Evolutionary conservation across 30 jellyfish, hydroid and myxozoan species (phyloP).

Genomic region (Sanderia malayensis): DNA sequence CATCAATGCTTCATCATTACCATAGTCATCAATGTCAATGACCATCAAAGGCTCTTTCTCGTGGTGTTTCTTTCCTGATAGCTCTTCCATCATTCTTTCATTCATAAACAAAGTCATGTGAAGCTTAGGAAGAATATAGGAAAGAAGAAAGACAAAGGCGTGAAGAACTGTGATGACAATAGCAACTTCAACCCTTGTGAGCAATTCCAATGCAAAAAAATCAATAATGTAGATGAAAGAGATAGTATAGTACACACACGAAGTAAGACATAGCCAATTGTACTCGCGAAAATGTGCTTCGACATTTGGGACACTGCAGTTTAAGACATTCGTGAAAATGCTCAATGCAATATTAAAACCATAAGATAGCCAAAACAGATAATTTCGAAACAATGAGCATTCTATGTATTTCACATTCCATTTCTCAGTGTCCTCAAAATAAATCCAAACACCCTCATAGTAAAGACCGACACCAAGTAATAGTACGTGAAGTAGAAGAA

Average conservation of each 20-base stretch:
- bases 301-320: conserved; percentile 87
- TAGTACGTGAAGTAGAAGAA: conserved; percentile 45
- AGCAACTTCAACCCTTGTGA: conserved; percentile 56
- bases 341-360: conserved; percentile 62
- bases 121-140: conserved; percentile 76
- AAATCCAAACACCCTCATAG: conserved; percentile 31
- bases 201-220: conserved; percentile 55
- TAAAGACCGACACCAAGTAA: conserved; percentile 47
- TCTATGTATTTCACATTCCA: conserved; percentile 82
- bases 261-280: conserved; percentile 67
- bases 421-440: conserved; percentile 54
- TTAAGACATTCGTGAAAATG: conserved; percentile 65
- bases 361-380: conserved; percentile 75
- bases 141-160: conserved; percentile 37
- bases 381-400: conserved; percentile 66
- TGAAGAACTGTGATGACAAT: conserved; percentile 66
- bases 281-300: conserved; percentile 78
- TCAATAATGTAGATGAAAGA: conserved; percentile 59
- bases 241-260: conserved; percentile 54
- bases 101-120: conserved; percentile 67
- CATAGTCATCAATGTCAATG: conserved; percentile 10
- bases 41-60: conserved; percentile 37
- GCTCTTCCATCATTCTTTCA: conserved; percentile 36
- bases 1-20: conserved; percentile 51
- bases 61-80: conserved; percentile 17